Conservation (phyloP, 2,113 vertebrate genomes). For the Ciconia maguari region DNA sequence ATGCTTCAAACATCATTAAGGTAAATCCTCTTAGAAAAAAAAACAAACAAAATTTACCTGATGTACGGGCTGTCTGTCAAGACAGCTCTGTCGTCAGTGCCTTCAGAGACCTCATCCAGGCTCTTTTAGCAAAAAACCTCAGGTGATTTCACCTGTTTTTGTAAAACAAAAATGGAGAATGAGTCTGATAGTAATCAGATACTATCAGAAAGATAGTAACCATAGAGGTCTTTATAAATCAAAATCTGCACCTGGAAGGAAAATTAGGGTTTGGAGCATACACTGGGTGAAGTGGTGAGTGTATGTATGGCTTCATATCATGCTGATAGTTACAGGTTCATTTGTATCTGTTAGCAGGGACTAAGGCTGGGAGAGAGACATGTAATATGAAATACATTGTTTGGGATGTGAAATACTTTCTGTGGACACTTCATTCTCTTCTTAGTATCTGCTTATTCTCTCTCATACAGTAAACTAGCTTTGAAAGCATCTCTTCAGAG, state of each 20-base stretch:
- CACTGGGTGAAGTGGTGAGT: not conserved
- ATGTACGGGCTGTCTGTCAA: not conserved
- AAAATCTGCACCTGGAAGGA: not conserved
- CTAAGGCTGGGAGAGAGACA: not conserved
- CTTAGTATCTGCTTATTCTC: not conserved
- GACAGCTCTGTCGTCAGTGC: not conserved
- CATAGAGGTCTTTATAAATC: not conserved
- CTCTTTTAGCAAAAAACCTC: not conserved
- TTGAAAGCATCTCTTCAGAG: not conserved
- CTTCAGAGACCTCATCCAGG: not conserved
- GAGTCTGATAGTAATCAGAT: not conserved
- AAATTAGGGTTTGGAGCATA: not conserved
- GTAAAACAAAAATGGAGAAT: not conserved
- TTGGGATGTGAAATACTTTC: not conserved
- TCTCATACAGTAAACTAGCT: not conserved
- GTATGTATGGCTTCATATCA: not conserved
- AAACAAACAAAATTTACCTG: not conserved
- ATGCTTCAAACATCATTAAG: not conserved
- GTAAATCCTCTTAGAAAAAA: not conserved
- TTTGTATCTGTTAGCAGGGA: not conserved
- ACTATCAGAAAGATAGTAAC: not conserved
- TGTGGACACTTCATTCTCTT: not conserved
- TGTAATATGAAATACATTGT: not conserved
- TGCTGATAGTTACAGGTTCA: not conserved
- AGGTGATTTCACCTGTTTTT: not conserved